A percentile compares a stretch with the other conserved stretches of the same genome.
Conservation (phyloP, 2,113 vertebrate genomes). For the Monopterus albus region DNA sequence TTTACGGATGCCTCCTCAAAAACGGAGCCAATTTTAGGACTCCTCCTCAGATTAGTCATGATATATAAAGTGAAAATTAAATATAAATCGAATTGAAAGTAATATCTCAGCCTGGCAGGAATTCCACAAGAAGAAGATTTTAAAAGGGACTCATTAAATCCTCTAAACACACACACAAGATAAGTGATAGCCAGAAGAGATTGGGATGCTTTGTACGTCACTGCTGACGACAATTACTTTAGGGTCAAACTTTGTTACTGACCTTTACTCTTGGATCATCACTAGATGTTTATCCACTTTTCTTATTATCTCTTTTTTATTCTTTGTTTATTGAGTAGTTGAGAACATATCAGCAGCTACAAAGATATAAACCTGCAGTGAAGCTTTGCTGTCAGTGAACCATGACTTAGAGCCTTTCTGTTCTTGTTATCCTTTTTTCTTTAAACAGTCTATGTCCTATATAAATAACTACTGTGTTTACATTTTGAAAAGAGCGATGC, state of each 20-base stretch:
- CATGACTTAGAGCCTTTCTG: no score
- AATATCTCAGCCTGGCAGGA: neutral
- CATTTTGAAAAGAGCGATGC: no score
- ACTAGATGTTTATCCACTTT: neutral
- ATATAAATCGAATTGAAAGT: neutral
- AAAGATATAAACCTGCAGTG: no score
- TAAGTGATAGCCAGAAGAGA: neutral
- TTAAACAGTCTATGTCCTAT: no score
- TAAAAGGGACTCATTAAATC: conserved; percentile 2
- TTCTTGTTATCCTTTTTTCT: no score
- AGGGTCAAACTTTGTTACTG: neutral
- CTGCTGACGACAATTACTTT: neutral
- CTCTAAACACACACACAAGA: neutral
- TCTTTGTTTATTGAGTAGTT: no score
- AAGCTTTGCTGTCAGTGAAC: no score
- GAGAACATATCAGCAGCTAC: no score
- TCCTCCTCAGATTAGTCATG: neutral
- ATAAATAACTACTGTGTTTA: no score
- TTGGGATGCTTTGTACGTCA: neutral
- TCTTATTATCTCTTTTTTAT: no score
- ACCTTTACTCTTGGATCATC: neutral
- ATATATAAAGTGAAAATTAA: neutral
- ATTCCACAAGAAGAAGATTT: neutral
- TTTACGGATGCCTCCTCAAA: no score
- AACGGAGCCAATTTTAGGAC: no score